phyloP scores from a whole-genome alignment of 2,797 vertebrate species.

The Epinephelus coioides region DNA sequence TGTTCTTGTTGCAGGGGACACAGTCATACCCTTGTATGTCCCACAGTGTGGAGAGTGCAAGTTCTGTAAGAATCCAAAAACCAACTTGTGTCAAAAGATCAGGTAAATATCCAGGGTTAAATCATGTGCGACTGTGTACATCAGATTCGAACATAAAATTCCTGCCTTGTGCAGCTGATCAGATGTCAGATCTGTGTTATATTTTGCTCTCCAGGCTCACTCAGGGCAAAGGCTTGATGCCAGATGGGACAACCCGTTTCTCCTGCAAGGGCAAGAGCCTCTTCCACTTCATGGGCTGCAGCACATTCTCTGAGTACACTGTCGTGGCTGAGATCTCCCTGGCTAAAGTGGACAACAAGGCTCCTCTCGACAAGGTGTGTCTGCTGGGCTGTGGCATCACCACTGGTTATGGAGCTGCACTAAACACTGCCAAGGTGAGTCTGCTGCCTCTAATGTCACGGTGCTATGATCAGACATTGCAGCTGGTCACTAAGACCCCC shows the following conservation, averaged over 20 bases:
- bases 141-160: not conserved
- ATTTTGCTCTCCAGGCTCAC: constrained; percentile 84
- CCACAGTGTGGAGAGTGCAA: constrained; percentile 95
- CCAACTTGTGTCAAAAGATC: constrained; percentile 95
- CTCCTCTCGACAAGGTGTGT: constrained; percentile 94
- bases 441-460: not conserved
- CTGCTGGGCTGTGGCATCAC: constrained; percentile 94
- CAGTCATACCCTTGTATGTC: constrained; percentile 91
- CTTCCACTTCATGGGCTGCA: constrained; percentile 96
- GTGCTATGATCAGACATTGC: not conserved
- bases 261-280: constrained; percentile 92
- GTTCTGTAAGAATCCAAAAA: constrained; percentile 94
- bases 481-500: no score
- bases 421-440: constrained; percentile 93
- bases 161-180: not conserved
- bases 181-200: not conserved
- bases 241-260: constrained; percentile 92
- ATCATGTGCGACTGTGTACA: not conserved
- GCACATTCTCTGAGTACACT: constrained; percentile 94
- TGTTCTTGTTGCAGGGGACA: constrained; percentile 85
- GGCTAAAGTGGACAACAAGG: constrained; percentile 89
- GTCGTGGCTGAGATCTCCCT: constrained; percentile 94
- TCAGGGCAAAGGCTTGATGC: constrained; percentile 94
- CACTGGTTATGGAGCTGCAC: constrained; percentile 92
- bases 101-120: constrained; percentile 81